Percentiles rank a stretch among this genome's conserved stretches.
Evolutionary conservation across 53 echinoderm and acorn worm genomes (phyloP).

Genomic region (Paracentrotus lividus): DNA sequence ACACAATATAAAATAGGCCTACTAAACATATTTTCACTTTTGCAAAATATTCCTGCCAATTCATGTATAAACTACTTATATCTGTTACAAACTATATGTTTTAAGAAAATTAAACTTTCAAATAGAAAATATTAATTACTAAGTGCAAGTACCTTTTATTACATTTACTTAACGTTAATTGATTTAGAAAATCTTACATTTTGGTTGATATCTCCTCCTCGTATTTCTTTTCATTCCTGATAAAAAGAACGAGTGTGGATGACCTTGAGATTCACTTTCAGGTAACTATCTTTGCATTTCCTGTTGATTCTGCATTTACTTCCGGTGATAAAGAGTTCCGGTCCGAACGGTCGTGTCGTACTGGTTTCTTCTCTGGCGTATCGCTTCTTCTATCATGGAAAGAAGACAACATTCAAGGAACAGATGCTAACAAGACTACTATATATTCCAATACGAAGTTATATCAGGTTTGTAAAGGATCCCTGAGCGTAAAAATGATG

Average conservation of each 20-base stretch:
- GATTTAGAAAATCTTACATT: neutral
- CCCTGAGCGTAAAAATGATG: neutral
- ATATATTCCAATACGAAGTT: conserved; percentile 71
- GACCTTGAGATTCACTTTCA: conserved; percentile 86
- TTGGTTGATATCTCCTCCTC: neutral
- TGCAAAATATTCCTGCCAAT: neutral
- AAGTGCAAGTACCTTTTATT: neutral
- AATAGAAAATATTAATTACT: neutral
- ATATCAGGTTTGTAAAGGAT: conserved; percentile 53
- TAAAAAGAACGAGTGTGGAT: conserved; percentile 58
- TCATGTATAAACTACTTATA: too few species aligned
- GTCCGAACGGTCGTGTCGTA: conserved; percentile 78
- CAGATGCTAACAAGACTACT: neutral
- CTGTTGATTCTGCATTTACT: conserved; percentile 86
- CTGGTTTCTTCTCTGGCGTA: conserved; percentile 79
- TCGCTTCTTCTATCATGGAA: conserved; percentile 41
- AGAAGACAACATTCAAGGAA: conserved; percentile 48
- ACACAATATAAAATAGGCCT: neutral
- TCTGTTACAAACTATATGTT: neutral
- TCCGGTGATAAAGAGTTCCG: conserved; percentile 79
- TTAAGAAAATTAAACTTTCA: neutral
- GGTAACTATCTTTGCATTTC: conserved; percentile 91
- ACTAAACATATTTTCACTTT: too few species aligned
- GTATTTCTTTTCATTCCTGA: neutral
- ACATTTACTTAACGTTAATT: neutral